phyloP scores from a whole-genome alignment of 2,888 invertebrate genomes.

The Lasioglossum calceatum region DNA sequence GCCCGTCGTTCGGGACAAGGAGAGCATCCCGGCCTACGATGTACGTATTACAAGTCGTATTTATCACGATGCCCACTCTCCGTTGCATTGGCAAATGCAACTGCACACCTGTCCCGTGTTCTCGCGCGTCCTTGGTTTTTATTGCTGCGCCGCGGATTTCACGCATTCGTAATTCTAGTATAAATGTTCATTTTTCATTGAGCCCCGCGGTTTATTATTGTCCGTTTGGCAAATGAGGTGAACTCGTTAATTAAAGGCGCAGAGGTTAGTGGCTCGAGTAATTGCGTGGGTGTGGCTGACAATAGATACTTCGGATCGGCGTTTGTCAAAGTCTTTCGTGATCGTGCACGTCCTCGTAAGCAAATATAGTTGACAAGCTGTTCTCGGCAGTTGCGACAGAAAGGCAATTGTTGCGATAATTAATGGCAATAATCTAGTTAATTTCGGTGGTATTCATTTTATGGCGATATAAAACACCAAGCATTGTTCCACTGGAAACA shows the following conservation, averaged over 20 bases:
- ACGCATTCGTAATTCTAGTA: background rate
- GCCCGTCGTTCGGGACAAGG: constrained; percentile 88
- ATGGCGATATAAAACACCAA: too few relatives aligned
- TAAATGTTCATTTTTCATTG: background rate
- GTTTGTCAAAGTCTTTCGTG: background rate
- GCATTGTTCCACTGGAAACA: too few relatives aligned
- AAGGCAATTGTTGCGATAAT: too few relatives aligned
- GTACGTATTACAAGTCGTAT: constrained; percentile 82
- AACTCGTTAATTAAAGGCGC: background rate
- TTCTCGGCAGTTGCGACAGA: too few relatives aligned
- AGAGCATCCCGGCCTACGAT: constrained; percentile 89
- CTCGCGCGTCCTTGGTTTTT: too few relatives aligned
- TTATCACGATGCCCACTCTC: background rate
- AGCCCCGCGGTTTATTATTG: background rate
- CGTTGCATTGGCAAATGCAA: background rate
- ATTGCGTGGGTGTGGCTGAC: background rate
- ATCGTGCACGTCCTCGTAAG: background rate
- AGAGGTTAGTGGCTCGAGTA: background rate
- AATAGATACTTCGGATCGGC: background rate
- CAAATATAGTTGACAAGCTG: too few relatives aligned
- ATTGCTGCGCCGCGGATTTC: background rate
- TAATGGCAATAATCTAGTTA: too few relatives aligned
- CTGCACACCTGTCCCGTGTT: background rate
- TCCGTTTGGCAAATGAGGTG: background rate
- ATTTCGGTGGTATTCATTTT: too few relatives aligned